Percentiles rank a stretch among this genome's conserved stretches.
phyloP scores from a whole-genome alignment of 2,113 vertebrate species.

The Ondatra zibethicus region DNA sequence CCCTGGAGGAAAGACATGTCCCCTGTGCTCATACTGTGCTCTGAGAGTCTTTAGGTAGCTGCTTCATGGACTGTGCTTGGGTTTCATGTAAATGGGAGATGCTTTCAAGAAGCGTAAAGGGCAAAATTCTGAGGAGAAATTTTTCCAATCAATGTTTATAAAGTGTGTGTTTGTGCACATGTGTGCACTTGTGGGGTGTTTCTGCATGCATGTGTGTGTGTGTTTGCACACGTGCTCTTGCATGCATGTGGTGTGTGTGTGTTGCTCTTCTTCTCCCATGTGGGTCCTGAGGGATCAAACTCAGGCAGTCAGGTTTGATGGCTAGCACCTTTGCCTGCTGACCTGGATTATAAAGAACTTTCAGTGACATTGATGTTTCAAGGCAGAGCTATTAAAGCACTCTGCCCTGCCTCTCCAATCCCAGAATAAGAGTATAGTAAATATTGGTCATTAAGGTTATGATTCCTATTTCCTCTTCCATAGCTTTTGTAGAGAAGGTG shows the following conservation, averaged over 20 bases:
- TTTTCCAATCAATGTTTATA: not conserved
- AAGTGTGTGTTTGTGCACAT: not conserved
- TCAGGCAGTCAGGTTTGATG: not conserved
- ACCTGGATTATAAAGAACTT: no score
- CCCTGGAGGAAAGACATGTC: not conserved
- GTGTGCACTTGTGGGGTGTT: not conserved
- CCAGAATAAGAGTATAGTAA: not conserved
- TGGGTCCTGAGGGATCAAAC: no score
- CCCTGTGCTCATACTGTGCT: not conserved
- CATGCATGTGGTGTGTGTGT: not conserved
- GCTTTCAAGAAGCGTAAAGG: not conserved
- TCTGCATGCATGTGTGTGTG: not conserved
- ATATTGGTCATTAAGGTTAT: not conserved
- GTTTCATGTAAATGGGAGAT: not conserved
- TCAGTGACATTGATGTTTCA: not conserved
- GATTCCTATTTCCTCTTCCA: not conserved
- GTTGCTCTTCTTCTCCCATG: not conserved
- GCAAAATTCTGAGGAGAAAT: not conserved
- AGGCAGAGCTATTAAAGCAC: not conserved
- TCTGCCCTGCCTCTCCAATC: not conserved
- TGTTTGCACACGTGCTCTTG: not conserved
- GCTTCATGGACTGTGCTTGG: not conserved
- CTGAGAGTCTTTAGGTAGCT: not conserved
- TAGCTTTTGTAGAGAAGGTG: not conserved
- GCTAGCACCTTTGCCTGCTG: not conserved